Conservation (phyloP, 2,797 vertebrate species). For the Myioborus melanocephalus region DNA sequence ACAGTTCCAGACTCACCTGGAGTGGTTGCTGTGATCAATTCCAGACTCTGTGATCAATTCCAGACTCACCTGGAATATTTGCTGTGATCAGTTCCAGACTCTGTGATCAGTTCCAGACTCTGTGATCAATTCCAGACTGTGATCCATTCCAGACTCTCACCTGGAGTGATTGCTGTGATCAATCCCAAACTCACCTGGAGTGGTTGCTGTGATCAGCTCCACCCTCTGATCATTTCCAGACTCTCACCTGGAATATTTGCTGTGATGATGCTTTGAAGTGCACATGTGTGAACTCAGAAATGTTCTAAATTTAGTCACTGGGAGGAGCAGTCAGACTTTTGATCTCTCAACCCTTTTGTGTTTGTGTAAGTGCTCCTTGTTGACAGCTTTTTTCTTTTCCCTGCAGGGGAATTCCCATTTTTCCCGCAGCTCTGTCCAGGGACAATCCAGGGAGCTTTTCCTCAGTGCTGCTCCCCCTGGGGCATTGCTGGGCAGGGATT, state of each 20-base stretch:
- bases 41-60: too few species aligned
- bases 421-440: not conserved
- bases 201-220: not conserved
- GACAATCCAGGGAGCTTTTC: not conserved
- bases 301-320: not conserved
- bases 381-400: not conserved
- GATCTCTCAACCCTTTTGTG: not conserved
- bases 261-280: not conserved
- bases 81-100: not conserved
- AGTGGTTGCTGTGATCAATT: rapidly evolving
- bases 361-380: not conserved
- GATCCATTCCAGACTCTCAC: not conserved
- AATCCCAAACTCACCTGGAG: too few species aligned
- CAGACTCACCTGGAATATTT: too few species aligned
- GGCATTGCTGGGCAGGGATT: not conserved
- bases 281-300: not conserved
- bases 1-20: not conserved
- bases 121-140: not conserved
- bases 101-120: too few species aligned
- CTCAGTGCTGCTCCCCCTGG: not conserved
- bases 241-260: not conserved
- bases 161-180: not conserved
- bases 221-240: not conserved
- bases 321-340: not conserved
- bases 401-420: not conserved